Percentiles rank a stretch among this genome's conserved stretches.
phyloP scores from a whole-genome alignment of 2,113 vertebrate genomes.

The Misgurnus anguillicaudatus region DNA sequence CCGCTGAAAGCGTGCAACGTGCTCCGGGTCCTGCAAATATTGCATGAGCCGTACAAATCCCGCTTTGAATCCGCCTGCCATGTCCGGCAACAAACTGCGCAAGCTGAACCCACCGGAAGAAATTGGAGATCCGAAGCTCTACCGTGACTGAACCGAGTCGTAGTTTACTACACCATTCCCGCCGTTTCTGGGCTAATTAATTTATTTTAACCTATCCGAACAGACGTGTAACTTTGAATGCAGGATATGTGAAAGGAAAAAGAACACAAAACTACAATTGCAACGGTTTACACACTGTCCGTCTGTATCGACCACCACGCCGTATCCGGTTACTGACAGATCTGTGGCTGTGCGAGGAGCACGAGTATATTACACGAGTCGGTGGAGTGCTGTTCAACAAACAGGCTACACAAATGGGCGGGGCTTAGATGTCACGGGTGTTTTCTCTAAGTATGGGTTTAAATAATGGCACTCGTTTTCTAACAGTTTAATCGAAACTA shows the following conservation, averaged over 20 bases:
- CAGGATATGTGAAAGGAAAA: not conserved
- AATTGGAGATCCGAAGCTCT: not conserved
- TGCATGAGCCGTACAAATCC: constrained; percentile 55
- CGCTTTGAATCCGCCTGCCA: constrained; percentile 57
- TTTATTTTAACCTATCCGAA: not conserved
- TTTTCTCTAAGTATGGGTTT: too few species aligned
- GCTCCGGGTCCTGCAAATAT: constrained; percentile 82
- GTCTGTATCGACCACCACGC: constrained; percentile 3
- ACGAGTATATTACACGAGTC: not conserved
- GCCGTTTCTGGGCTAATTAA: not conserved
- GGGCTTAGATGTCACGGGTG: too few species aligned
- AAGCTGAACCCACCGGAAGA: constrained; percentile 13
- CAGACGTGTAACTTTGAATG: not conserved
- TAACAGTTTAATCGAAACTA: too few species aligned
- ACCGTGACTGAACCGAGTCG: constrained; percentile 50
- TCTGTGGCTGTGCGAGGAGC: not conserved
- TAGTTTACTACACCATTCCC: constrained; percentile 5
- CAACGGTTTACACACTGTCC: not conserved
- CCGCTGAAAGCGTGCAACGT: constrained; percentile 88
- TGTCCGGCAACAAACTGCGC: constrained; percentile 46
- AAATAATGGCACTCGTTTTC: too few species aligned
- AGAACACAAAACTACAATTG: not conserved
- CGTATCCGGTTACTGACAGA: constrained; percentile 62
- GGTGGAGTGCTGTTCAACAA: not conserved
- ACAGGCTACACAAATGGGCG: too few species aligned